Percentiles rank a stretch among this genome's conserved stretches.
phyloP scores from a whole-genome alignment of 2,797 vertebrate species.

The Florisuga fusca region DNA sequence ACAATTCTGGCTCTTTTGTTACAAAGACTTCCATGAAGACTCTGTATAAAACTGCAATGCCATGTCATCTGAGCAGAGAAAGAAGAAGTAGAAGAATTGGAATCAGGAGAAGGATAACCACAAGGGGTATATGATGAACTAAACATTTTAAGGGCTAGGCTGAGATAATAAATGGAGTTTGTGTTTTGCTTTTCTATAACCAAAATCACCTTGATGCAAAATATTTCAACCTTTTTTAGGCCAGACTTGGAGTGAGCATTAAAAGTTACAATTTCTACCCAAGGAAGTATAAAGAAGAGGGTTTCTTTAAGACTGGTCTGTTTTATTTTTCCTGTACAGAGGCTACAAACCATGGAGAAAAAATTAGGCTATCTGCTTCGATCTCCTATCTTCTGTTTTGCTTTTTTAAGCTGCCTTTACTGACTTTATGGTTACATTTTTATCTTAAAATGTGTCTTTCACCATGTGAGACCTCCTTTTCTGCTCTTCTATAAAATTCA shows the following conservation, averaged over 20 bases:
- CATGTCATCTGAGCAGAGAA: not conserved
- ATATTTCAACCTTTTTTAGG: not conserved
- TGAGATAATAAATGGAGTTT: not conserved
- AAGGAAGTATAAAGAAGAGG: not conserved
- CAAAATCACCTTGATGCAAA: not conserved
- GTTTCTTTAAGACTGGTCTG: not conserved
- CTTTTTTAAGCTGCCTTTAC: not conserved
- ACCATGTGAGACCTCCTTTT: not conserved
- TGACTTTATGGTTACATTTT: not conserved
- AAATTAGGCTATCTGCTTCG: not conserved
- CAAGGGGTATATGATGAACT: not conserved
- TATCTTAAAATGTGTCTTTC: not conserved
- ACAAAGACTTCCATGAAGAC: conserved; percentile 10
- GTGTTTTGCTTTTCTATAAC: not conserved
- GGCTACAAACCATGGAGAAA: not conserved
- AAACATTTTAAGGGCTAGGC: not conserved
- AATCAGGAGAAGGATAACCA: not conserved
- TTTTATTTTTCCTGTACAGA: not conserved
- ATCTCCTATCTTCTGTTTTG: not conserved
- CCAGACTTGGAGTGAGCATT: not conserved
- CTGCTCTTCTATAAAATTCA: not conserved
- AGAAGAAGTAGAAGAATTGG: not conserved
- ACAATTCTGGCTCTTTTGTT: conserved; percentile 34
- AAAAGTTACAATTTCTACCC: not conserved
- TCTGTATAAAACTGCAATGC: not conserved